Base-by-base conservation (phyloP, 2,113 vertebrate species). In the Psilopogon haemacephalus region DNA sequence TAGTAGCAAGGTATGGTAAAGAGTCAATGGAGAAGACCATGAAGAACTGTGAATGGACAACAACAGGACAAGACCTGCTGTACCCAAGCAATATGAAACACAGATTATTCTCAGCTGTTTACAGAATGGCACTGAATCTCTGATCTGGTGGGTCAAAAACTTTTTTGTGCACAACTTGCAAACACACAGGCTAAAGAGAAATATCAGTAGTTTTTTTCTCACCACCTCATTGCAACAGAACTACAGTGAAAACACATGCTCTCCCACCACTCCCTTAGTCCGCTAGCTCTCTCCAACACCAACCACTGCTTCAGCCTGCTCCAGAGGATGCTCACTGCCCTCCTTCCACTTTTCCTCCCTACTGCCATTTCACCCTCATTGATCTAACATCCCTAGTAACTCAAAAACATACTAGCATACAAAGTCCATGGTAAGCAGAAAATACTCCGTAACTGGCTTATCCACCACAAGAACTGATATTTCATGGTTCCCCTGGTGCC, bases 211-310 rank as follows among this genome's bases (percentile, higher is more conserved):
- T 24, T 50, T 65, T 50, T 15, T 62, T 69, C 40, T 64, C n/a
- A 52, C 15, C 15, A 14, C 4, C 1, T 69, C 3, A 35, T 2
- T 46, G 44, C 59, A 72, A 37, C 6, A 15, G 20, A 20, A 20
- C n/a, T 14, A 44, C 2, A 13, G 19, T 0, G 2, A 76, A 83
- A 65, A 28, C 14, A 63, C 13, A 24, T 0, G 0, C 38, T 72
- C 5, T 6, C 4, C 15, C n/a, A 48, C 13, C 23, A 65, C 26
- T 2, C 15, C n/a, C 42, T 63, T 14, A 20, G 11, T 18, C 32
- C 63, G 32, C 17, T 11, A 55, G 35, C 11, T 46, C 26, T 42
- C 40, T 30, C 18, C 72, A 73, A 3, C 0, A 3, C 40, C 0
- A 1, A 52, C 35, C 0, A 2, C 48, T 17, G 17, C 69, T 38